Evolutionary conservation across 2,888 invertebrate species (phyloP).

Genomic region (Machimus rusticus): DNA sequence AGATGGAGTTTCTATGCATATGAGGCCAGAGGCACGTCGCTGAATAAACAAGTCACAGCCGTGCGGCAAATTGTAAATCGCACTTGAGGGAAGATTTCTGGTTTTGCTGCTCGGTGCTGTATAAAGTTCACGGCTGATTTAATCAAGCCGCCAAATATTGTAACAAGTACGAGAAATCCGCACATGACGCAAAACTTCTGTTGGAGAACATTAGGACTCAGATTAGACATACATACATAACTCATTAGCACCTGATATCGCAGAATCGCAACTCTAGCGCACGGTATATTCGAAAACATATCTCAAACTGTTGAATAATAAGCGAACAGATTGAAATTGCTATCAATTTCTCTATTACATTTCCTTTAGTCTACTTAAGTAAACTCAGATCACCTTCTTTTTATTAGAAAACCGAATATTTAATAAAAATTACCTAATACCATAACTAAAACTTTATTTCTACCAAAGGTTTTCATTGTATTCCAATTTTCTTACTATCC

Average conservation of each 20-base stretch:
- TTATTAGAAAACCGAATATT: too few species aligned
- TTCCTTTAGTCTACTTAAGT: too few species aligned
- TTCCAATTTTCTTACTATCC: too few species aligned
- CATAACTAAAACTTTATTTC: too few species aligned
- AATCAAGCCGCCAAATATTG: background rate
- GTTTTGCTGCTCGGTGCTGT: background rate
- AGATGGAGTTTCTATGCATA: conserved; percentile 16
- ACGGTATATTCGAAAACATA: background rate
- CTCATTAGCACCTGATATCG: background rate
- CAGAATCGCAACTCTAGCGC: background rate
- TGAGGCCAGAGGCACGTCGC: conserved; percentile 17
- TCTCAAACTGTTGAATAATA: background rate
- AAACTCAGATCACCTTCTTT: too few species aligned
- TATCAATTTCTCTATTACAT: too few species aligned
- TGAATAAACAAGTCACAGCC: conserved; percentile 33
- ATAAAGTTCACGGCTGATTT: background rate
- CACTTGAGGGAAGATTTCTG: conserved; percentile 21
- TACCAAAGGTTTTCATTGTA: too few species aligned
- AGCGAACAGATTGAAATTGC: background rate
- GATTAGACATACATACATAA: background rate
- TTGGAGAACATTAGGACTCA: background rate
- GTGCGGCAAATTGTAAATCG: conserved; percentile 20
- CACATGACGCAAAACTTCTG: background rate
- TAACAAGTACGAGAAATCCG: background rate
- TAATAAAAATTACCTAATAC: too few species aligned